Base-by-base conservation (phyloP, 1,140 invertebrate genomes). In the Lethrus apterus region DNA sequence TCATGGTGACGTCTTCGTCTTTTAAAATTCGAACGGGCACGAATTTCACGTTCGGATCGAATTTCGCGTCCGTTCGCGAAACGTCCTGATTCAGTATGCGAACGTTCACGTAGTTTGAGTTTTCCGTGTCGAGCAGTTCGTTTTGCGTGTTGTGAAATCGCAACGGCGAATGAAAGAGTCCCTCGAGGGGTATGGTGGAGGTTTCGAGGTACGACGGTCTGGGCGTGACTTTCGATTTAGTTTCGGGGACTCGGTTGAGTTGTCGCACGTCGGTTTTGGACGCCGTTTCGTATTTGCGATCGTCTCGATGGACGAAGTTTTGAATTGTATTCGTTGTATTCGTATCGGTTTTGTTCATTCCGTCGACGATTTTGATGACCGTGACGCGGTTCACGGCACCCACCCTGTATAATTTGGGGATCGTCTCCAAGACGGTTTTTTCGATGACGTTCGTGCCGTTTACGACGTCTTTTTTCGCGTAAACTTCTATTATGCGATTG, bases 301-400 rank as follows among this genome's bases (percentile, higher is more conserved):
- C 29, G 8, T n/a, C 1, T 44, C 10, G 29, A 1, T 10, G 13
- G 1, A 13, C 23, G n/a, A 5, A 3, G 21, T 10, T n/a, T 14
- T 17, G 14, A 10, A 4, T 14, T n/a, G n/a, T n/a, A n/a, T n/a
- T 26, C 4, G 21, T 26, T 3, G 20, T 14, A 14, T 24, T 31
- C 19, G 1, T 30, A 15, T 23, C 31, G 8, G 52, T 59, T 20
- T 48, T 41, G 50, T 59, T 59, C 15, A 51, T 52, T n/a, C 56
- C 55, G 52, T 63, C 74, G 10, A 80, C 72, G 36, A 80, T 69
- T 60, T 81, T 79, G 14, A 81, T 79, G 23, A 76, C 70, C 46
- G 76, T 80, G 38, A 75, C 75, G 53, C 79, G 68, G 60, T 75
- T 80, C 0, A 81, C 77, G 64, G 78, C 78, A 42, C 79, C 78